Evolutionary conservation across 2,113 vertebrate genomes (phyloP).

Genomic region (Argyrosomus japonicus): DNA sequence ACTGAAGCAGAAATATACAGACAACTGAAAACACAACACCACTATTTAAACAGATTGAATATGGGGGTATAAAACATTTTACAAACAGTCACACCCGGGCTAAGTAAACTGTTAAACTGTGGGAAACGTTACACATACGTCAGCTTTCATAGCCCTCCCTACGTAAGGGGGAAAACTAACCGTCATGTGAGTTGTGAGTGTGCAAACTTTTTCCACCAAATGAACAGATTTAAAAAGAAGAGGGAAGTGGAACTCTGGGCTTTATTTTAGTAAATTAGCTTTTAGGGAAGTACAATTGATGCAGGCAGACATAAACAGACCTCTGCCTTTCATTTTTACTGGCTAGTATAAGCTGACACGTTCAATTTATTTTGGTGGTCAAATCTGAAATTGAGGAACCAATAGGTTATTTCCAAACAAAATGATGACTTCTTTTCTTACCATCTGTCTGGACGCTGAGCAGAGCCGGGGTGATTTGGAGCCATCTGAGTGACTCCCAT

Average conservation of each 20-base stretch:
- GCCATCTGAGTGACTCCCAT: slow-evolving; percentile 54
- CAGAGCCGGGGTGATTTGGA: slow-evolving; percentile 44
- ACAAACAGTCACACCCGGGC: neutral
- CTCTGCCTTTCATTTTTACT: slow-evolving; percentile 20
- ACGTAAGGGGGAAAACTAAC: neutral
- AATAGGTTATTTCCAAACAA: neutral
- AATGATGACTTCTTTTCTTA: slow-evolving; percentile 18
- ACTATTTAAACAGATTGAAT: slow-evolving; percentile 6
- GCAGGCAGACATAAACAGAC: neutral
- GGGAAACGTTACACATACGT: slow-evolving; percentile 21
- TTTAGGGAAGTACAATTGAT: slow-evolving; percentile 55
- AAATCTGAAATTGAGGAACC: slow-evolving; percentile 6
- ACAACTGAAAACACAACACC: neutral
- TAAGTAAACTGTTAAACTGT: slow-evolving; percentile 28
- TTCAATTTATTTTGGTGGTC: slow-evolving; percentile 7
- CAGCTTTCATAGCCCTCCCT: slow-evolving; percentile 11
- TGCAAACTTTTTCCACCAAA: slow-evolving; percentile 16
- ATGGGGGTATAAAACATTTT: slow-evolving; percentile 38
- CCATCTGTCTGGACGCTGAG: slow-evolving; percentile 61
- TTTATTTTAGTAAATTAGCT: neutral
- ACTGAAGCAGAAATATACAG: neutral
- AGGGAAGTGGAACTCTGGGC: slow-evolving; percentile 10
- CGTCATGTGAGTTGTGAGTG: neutral
- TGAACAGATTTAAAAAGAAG: slow-evolving; percentile 6
- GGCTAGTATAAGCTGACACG: slow-evolving; percentile 2